Evolutionary conservation across 2,888 invertebrate species (phyloP), one percentile per base, ranked within the genome.

Genomic region (Drosophila incognita): DNA sequence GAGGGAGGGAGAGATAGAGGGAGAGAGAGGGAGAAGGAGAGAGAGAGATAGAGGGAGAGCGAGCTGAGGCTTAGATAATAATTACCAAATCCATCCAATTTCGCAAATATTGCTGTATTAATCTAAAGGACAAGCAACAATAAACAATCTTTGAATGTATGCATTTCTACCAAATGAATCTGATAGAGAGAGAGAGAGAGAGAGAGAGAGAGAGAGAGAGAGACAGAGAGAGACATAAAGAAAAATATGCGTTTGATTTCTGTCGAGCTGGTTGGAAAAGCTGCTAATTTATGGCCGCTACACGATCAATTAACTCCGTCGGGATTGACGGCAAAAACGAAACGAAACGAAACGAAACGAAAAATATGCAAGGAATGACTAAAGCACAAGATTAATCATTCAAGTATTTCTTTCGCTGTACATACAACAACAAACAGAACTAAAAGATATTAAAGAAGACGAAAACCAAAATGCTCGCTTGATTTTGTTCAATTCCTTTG

Each of bases 331-430:
- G 46, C 46, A 15, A 24, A 57, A 61, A 75, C 52, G 24, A 57
- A 61, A 75, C 52, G 18, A 42, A 56, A 27, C 13, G 11, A n/a
- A 38, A 27, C 38, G 13, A n/a, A 40, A 29, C 38, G 21, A 35
- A 56, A 42, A 46, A 62, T 69, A 75, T 52, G 18, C 36, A 35
- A 56, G 49, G 57, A 60, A 69, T 80, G 76, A 69, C 81, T 80
- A 80, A 80, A 65, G 54, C 76, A 65, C 29, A 76, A 80, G 81
- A 80, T 76, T 77, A 80, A 80, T 76, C 76, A 80, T 61, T 65
- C 61, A 79, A 74, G 38, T 40, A 70, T 63, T 64, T 64, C 49
- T 38, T 61, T 51, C 46, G 46, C 69, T 31, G 35, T 42, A 52
- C 24, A n/a, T 21, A 61, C 53, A 40, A 51, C n/a, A 21, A 36